phyloP scores from a whole-genome alignment of 2,797 vertebrate genomes.

The Adelosebastes latens region DNA sequence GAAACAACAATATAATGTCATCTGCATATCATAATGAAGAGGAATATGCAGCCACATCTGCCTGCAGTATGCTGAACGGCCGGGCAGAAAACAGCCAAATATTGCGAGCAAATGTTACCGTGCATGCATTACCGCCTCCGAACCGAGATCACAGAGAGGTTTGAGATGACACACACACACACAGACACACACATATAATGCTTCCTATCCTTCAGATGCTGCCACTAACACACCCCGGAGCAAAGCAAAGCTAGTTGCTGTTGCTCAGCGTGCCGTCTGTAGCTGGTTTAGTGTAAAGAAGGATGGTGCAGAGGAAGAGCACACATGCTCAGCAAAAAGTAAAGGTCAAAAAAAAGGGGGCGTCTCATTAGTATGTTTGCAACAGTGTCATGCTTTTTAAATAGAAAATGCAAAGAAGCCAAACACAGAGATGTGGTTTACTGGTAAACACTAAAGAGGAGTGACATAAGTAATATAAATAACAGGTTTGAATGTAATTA shows the following conservation, averaged over 20 bases:
- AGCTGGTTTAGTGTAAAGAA: constrained; percentile 9
- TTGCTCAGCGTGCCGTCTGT: neutral
- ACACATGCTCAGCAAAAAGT: constrained; percentile 29
- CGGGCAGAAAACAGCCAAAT: constrained; percentile 1
- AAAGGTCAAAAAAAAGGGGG: constrained; percentile 36
- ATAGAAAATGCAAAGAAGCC: constrained; percentile 3
- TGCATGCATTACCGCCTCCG: neutral
- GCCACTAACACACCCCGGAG: constrained; percentile 9
- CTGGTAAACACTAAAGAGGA: neutral
- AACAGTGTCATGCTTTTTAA: constrained; percentile 16
- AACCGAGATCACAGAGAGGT: neutral
- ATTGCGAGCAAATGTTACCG: constrained; percentile 1
- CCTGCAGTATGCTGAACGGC: constrained; percentile 14
- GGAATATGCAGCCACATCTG: constrained; percentile 65
- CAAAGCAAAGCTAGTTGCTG: neutral
- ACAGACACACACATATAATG: neutral
- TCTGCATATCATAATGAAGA: constrained; percentile 56
- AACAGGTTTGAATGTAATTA: constrained; percentile 26
- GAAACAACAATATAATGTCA: constrained; percentile 42
- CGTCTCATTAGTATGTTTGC: constrained; percentile 42
- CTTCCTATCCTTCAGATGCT: constrained; percentile 3
- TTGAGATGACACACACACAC: neutral
- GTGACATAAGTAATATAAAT: neutral
- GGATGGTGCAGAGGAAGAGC: constrained; percentile 9
- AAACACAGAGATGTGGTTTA: neutral